These are phyloP conservation scores for Polyodon spathula DNA, from an alignment of 2,113 vertebrate genomes.

Conservation along the genomic window DNA sequence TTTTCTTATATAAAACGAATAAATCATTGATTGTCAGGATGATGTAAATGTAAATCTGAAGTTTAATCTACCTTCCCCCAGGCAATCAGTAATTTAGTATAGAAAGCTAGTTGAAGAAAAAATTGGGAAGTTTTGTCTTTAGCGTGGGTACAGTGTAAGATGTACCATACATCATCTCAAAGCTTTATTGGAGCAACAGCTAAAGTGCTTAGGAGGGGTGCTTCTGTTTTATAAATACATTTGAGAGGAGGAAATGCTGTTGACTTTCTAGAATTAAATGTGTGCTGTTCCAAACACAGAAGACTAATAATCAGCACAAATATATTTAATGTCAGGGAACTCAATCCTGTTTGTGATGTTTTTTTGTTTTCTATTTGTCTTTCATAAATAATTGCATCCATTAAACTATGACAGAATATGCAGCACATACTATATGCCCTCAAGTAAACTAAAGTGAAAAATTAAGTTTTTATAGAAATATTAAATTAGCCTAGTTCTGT, in stretches of 20 bases:
- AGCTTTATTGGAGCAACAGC: neutral
- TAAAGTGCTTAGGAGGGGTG: constrained; percentile 1
- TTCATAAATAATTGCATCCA: too few relatives aligned
- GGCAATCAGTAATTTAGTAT: neutral
- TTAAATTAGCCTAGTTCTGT: too few relatives aligned
- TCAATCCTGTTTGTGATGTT: neutral
- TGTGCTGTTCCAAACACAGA: neutral
- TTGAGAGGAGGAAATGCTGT: neutral
- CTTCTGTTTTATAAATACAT: constrained; percentile 5
- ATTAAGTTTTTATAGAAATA: too few relatives aligned
- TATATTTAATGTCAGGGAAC: constrained; percentile 7
- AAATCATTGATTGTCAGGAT: constrained; percentile 3
- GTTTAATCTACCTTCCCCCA: neutral
- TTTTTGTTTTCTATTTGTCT: neutral
- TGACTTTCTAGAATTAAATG: neutral
- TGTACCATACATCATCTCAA: neutral
- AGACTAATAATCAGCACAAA: constrained; percentile 14
- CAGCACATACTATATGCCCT: too few relatives aligned
- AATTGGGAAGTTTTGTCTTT: neutral
- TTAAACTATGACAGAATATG: too few relatives aligned
- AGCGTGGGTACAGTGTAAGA: neutral
- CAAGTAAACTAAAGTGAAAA: too few relatives aligned
- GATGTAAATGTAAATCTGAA: constrained; percentile 1
- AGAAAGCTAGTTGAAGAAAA: neutral
- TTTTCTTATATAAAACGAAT: neutral